These are phyloP conservation scores for Ploceus nigricollis DNA, from an alignment of 2,113 vertebrate species.

Conservation along the genomic window DNA sequence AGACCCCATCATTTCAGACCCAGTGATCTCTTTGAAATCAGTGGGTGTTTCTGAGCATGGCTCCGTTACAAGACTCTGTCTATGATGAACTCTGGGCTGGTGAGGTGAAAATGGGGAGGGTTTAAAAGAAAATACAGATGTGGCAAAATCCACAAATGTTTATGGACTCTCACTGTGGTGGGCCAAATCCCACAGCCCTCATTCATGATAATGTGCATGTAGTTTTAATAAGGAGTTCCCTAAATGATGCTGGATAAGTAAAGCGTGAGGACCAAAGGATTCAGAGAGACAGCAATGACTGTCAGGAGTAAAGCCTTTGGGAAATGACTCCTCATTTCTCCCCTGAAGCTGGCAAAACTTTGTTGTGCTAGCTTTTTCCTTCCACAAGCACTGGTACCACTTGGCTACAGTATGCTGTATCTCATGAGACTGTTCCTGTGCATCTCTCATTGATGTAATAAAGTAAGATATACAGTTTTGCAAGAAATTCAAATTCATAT, in stretches of 20 bases:
- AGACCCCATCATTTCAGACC: slow-evolving; percentile 19
- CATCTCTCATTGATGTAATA: background rate
- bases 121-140: slow-evolving; percentile 33
- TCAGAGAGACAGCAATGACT: background rate
- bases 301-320: background rate
- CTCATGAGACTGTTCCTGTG: background rate
- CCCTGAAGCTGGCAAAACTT: background rate
- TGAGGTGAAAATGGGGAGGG: slow-evolving; percentile 32
- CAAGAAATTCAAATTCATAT: background rate
- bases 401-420: background rate
- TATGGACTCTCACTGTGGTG: background rate
- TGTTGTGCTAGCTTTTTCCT: background rate
- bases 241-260: background rate
- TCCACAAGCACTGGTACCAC: background rate
- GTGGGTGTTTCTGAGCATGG: slow-evolving; percentile 2
- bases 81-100: background rate
- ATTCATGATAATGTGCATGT: background rate
- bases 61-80: background rate
- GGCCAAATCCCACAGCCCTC: background rate
- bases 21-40: slow-evolving; percentile 37
- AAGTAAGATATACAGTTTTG: background rate
- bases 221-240: background rate
- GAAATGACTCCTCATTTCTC: background rate
- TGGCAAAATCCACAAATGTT: slow-evolving; percentile 5
- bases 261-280: background rate